Evolutionary conservation across 2,113 vertebrate genomes (phyloP), one percentile per base, ranked within the genome.

Genomic region (Salvelinus fontinalis): DNA sequence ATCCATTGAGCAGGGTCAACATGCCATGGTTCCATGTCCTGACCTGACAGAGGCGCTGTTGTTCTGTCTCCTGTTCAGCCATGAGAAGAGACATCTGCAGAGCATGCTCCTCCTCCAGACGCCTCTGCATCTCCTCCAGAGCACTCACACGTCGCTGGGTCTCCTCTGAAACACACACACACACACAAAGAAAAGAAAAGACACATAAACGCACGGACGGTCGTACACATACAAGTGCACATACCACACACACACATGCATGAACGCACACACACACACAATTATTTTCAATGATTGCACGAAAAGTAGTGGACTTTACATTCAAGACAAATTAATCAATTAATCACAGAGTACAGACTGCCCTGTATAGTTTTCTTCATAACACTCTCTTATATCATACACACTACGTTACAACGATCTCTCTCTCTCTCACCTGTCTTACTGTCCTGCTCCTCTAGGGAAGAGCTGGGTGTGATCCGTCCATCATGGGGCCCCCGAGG

Each of bases 51-150:
- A 97, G 29, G 82, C 91, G 91, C 81, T 95, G 94, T 83, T 98
- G 95, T 31, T 97, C 97, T 78, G 91, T 93, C 84, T 97, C 95
- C 84, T 98, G 97, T 81, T 98, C 95, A 12, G 94, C 96, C 73
- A 96, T 93, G 67, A 99, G 93, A 51, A 94, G 84, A 0, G 95
- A 96, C 70, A 98, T 91, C 26, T 98, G 95, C 13, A 97, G 90
- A 34, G 93, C 94, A 7, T 97, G 96, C 72, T 98, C 96, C 2
- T 97, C 94, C 87, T 97, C 95, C 51, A 97, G 90, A 65, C 89
- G 93, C 86, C 94, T 95, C 75, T 93, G 94, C 94, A 96, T 95
- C 89, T 96, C 95, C 91, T 95, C 95, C 81, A 98, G 93, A 75
- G 92, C 92, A 80, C 95, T 81, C 54, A 95, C 92, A 76, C 93